Percentiles rank a stretch among this genome's conserved stretches.
phyloP scores from a whole-genome alignment of 1,140 invertebrate genomes.

The Lasaia peninsularis region DNA sequence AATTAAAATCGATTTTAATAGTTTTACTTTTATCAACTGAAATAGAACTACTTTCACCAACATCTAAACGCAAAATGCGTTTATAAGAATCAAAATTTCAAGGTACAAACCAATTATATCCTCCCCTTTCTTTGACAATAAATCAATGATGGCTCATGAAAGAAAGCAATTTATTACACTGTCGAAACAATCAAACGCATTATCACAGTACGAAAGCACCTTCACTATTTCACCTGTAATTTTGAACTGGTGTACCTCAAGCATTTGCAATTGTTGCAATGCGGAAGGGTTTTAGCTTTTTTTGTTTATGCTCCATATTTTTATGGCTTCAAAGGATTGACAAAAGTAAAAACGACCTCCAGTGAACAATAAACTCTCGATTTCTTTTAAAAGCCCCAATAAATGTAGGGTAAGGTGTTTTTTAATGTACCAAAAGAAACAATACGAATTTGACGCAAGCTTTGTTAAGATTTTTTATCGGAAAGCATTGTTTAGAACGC shows the following conservation, averaged over 20 bases:
- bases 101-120: slow-evolving; percentile 42
- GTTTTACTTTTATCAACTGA: too few relatives aligned
- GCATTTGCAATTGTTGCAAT: slow-evolving; percentile 43
- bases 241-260: slow-evolving; percentile 55
- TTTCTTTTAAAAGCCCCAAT: slow-evolving; percentile 67
- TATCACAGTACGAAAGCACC: slow-evolving; percentile 64
- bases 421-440: slow-evolving; percentile 59
- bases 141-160: slow-evolving; percentile 66
- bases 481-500: neutral
- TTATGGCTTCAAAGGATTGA: slow-evolving; percentile 55
- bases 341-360: slow-evolving; percentile 49
- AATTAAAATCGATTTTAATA: too few relatives aligned
- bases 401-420: slow-evolving; percentile 61
- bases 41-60: neutral
- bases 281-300: slow-evolving; percentile 67
- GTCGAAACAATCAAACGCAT: slow-evolving; percentile 56
- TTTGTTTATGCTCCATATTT: slow-evolving; percentile 73
- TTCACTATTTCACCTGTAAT: slow-evolving; percentile 74
- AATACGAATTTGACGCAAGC: slow-evolving; percentile 46
- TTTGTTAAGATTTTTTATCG: slow-evolving; percentile 45
- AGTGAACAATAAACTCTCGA: slow-evolving; percentile 69
- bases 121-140: slow-evolving; percentile 41
- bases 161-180: slow-evolving; percentile 64
- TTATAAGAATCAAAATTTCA: slow-evolving; percentile 18
- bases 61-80: neutral